Evolutionary conservation across 2,113 vertebrate species (phyloP), one percentile per base, ranked within the genome.

Genomic region (Catharus fuscescens): DNA sequence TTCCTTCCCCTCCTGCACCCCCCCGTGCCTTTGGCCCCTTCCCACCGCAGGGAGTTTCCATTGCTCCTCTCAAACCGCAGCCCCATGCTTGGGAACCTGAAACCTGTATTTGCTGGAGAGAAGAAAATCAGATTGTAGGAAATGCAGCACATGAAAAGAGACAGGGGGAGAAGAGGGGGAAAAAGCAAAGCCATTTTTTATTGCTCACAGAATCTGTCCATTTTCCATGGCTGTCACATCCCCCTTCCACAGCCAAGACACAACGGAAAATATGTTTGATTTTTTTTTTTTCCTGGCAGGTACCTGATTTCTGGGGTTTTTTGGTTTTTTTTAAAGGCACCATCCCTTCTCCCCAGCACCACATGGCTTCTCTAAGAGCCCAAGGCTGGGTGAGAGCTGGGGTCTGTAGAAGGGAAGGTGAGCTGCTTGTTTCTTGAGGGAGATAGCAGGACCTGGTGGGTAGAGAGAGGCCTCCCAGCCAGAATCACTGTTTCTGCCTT

Each of bases 161-260:
- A 7, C 4, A 11, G 31, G 42, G 31, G 57, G 65, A 45, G 69
- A 16, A n/a, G 17, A 48, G 4, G 36, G 13, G 21, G 14, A 1
- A 2, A 12, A 18, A 44, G 64, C 12, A 53, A 79, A 85, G 74
- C 56, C 4, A 7, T 9, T 34, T 76, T 95, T 90, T 77, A 88
- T 92, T 83, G 71, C 87, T 85, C 28, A 1, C 81, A 92, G 88
- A 54, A 47, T 76, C 56, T 91, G 73, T 81, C 88, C 71, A 61
- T 91, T 95, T 95, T 96, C 96, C 92, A 73, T 93, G 86, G 88
- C 91, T 95, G 96, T 95, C 96, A 92, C 86, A 94, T 65, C 42
- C 80, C 65, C 61, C 56, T 95, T 78, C 81, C 57, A 72, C 81
- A 80, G 91, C 96, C 92, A 96, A 96, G 86, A 91, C 50, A 84